phyloP scores from a whole-genome alignment of 2,888 invertebrate genomes.

The Parasteatoda lunata region DNA sequence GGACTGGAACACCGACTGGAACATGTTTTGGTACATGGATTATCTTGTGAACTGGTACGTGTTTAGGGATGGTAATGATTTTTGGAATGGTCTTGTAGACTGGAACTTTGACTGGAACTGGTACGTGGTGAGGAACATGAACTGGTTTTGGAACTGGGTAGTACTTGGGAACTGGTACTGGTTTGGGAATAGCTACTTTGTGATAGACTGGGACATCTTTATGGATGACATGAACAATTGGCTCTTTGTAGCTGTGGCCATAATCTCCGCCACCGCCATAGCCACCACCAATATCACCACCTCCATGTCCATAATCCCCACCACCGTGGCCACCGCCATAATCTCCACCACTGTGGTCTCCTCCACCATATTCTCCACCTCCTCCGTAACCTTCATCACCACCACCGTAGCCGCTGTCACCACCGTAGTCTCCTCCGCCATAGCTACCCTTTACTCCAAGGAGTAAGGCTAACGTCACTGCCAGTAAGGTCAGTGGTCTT shows the following conservation, averaged over 20 bases:
- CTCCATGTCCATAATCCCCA: conserved; percentile 79
- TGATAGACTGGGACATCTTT: conserved; percentile 69
- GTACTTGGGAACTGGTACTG: conserved; percentile 70
- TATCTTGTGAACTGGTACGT: conserved; percentile 70
- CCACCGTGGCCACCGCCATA: conserved; percentile 72
- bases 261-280: conserved; percentile 73
- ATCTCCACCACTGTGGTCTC: conserved; percentile 77
- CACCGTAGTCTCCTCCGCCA: conserved; percentile 55
- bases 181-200: conserved; percentile 71
- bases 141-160: conserved; percentile 71
- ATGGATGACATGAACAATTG: conserved; percentile 68
- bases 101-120: conserved; percentile 71
- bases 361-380: conserved; percentile 38
- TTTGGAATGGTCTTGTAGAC: conserved; percentile 71
- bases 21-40: conserved; percentile 71
- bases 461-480: conserved; percentile 58
- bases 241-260: conserved; percentile 57
- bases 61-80: conserved; percentile 71
- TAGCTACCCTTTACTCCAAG: conserved; percentile 37
- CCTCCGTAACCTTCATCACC: conserved; percentile 29
- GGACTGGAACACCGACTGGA: conserved; percentile 71
- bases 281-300: conserved; percentile 82
- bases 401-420: conserved; percentile 31
- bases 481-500: conserved; percentile 57
- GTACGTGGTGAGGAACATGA: conserved; percentile 71